Base-by-base conservation (phyloP, 37 sponge, comb jelly and placozoan species). In the Oscarella lobularis region DNA sequence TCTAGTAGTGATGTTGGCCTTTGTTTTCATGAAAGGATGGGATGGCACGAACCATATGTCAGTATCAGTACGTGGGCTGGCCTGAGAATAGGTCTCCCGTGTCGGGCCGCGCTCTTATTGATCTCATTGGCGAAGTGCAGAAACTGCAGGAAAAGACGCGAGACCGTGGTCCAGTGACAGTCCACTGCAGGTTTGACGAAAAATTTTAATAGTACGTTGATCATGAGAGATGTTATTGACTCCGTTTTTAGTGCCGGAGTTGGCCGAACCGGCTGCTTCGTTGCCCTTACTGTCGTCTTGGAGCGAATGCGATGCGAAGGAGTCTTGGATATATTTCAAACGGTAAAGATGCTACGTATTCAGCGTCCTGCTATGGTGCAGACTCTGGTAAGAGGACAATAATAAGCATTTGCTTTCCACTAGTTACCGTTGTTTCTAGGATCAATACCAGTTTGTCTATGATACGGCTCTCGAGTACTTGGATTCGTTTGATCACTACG, bases 361-460 rank as follows among this genome's bases (percentile, higher is more conserved):
- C 98, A 96, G 80, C 85, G 98, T 73, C 86, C 94, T 35, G 91
- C 88, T 77, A 90, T 92, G 91, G 98, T 96, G 34, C 91, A 89
- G 79, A 96, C 91, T 38, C 73, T 87, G 76, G 96, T 95, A 66
- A 88, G 96, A n/a, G n/a, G n/a, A n/a, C n/a, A n/a, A n/a, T n/a
- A n/a, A n/a, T n/a, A n/a, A n/a, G n/a, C 1, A 6, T 2, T 2
- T 38, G 9, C 30, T n/a, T 20, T 69, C 29, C 9, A 33, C n/a
- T n/a, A n/a, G n/a, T n/a, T n/a, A n/a, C n/a, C n/a, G n/a, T n/a
- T n/a, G 29, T 35, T 1, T 31, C 2, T 41, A 89, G 90, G 89
- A 85, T 36, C 90, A 91, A 79, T 91, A 91, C 40, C 83, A 80
- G 5, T 91, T 91, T 76, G 81, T 78, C 70, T 91, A 91, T 39